phyloP scores from a whole-genome alignment of 2,888 invertebrate genomes.

The Amphipoea oculea region DNA sequence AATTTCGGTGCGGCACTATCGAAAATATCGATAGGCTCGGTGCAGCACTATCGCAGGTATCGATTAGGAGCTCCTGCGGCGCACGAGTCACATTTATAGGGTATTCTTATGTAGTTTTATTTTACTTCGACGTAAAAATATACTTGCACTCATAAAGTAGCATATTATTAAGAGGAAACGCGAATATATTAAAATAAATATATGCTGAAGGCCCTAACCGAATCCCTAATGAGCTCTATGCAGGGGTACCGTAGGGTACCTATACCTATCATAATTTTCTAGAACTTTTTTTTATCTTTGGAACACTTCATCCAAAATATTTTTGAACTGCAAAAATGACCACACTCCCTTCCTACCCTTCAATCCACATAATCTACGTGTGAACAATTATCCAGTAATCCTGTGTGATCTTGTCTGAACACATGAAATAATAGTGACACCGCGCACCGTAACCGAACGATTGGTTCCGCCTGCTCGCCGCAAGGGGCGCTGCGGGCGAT shows the following conservation, averaged over 20 bases:
- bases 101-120: conserved; percentile 69
- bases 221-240: not conserved
- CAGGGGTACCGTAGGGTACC: too few relatives aligned
- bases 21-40: not conserved
- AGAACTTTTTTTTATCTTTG: not conserved
- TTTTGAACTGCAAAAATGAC: not conserved
- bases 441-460: conserved; percentile 70
- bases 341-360: not conserved
- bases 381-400: conserved; percentile 52
- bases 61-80: conserved; percentile 69
- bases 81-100: conserved; percentile 69
- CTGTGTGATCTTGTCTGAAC: conserved; percentile 50
- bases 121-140: conserved; percentile 59
- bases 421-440: conserved; percentile 64
- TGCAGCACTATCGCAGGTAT: conserved; percentile 49
- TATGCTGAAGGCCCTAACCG: not conserved
- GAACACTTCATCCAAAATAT: not conserved
- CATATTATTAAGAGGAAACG: conserved; percentile 59
- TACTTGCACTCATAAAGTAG: conserved; percentile 57
- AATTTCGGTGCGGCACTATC: conserved; percentile 29
- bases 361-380: conserved; percentile 31
- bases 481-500: conserved; percentile 73
- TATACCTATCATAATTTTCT: not conserved
- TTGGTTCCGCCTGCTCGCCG: conserved; percentile 77
- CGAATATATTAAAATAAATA: conserved; percentile 60